Conservation (phyloP, 2,888 invertebrate genomes). For the Erebia ligea region DNA sequence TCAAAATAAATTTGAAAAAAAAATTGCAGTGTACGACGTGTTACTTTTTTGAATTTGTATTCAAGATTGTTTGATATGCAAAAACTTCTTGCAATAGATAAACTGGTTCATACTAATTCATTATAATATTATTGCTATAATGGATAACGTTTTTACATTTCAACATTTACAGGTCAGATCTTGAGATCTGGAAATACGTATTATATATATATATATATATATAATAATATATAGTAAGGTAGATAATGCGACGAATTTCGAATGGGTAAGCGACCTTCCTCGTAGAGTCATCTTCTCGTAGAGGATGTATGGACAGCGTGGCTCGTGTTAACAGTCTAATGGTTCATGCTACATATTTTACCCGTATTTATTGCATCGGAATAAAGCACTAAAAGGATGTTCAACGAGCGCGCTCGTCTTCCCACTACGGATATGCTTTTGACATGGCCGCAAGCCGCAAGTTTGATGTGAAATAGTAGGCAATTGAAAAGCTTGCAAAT, state of each 20-base stretch:
- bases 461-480: slow-evolving; percentile 3
- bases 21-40: too few relatives aligned
- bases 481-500: neutral
- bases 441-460: slow-evolving; percentile 12
- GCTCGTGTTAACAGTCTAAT: slow-evolving; percentile 45
- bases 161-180: too few relatives aligned
- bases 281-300: slow-evolving; percentile 36
- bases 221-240: too few relatives aligned
- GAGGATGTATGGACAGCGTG: slow-evolving; percentile 38
- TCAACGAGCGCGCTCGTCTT: slow-evolving; percentile 1
- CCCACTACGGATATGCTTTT: slow-evolving; percentile 18
- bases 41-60: too few relatives aligned
- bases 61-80: too few relatives aligned
- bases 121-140: too few relatives aligned
- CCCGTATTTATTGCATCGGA: slow-evolving; percentile 29
- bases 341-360: slow-evolving; percentile 30
- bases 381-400: slow-evolving; percentile 26
- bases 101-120: too few relatives aligned
- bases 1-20: too few relatives aligned
- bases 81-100: too few relatives aligned
- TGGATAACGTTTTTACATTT: too few relatives aligned
- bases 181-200: too few relatives aligned
- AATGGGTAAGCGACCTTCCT: slow-evolving; percentile 22
- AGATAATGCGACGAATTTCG: neutral
- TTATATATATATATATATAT: too few relatives aligned